These are phyloP conservation scores for Ceyx erithaca DNA, from an alignment of 2,797 vertebrate species.

Conservation along the genomic window DNA sequence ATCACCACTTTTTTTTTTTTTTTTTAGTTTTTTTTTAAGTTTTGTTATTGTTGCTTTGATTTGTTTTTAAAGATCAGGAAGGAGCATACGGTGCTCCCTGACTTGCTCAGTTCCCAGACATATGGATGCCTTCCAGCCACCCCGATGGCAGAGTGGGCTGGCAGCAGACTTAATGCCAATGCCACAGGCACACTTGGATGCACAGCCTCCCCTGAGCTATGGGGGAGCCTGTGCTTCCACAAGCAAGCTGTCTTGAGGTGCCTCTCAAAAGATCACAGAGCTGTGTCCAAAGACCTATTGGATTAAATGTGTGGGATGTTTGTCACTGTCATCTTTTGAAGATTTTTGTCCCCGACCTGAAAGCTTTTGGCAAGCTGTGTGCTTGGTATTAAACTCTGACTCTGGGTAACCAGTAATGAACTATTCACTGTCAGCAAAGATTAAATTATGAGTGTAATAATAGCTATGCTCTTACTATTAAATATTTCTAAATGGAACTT, in stretches of 20 bases:
- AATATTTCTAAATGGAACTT: slow-evolving; percentile 4
- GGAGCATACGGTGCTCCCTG: background rate
- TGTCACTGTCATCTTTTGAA: slow-evolving; percentile 12
- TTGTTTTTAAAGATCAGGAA: background rate
- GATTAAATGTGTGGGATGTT: background rate
- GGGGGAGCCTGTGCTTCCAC: background rate
- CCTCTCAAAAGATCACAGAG: background rate
- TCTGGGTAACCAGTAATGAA: slow-evolving; percentile 25
- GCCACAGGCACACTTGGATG: background rate
- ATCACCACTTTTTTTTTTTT: background rate
- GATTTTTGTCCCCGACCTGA: background rate
- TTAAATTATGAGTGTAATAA: slow-evolving; percentile 31
- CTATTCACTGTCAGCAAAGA: slow-evolving; percentile 18
- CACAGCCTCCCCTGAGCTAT: background rate
- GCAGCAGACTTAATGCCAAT: background rate
- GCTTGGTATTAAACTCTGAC: background rate
- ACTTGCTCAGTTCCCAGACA: background rate
- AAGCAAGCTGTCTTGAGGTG: background rate
- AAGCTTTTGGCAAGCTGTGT: slow-evolving; percentile 3
- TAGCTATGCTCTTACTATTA: background rate
- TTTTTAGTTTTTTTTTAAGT: background rate
- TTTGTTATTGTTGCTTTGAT: rapidly evolving
- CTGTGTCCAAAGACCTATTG: background rate
- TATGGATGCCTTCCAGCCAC: background rate
- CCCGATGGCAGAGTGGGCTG: background rate